A percentile compares a stretch with the other conserved stretches of the same genome.
phyloP scores from a whole-genome alignment of 2,888 invertebrate species.

The Malachius bipustulatus region DNA sequence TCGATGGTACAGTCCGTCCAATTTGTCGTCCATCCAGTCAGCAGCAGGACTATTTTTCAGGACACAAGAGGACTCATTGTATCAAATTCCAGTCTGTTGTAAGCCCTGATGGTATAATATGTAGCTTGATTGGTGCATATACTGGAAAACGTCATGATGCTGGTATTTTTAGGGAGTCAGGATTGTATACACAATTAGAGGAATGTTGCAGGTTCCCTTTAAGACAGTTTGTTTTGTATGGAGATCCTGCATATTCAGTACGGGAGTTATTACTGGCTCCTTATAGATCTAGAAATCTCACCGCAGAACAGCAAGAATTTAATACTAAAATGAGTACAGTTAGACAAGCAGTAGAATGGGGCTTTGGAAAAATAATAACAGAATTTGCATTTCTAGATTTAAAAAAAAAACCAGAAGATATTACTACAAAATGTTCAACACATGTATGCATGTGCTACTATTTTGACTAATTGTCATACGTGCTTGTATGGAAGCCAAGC shows the following conservation, averaged over 20 bases:
- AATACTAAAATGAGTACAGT: conserved; percentile 9
- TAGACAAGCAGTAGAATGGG: conserved; percentile 18
- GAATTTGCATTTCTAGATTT: conserved; percentile 12
- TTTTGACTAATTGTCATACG: conserved; percentile 8
- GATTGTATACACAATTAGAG: conserved; percentile 16
- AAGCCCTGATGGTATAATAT: conserved; percentile 18
- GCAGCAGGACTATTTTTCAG: conserved; percentile 16
- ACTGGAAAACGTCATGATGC: conserved; percentile 18
- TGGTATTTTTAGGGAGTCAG: conserved; percentile 14
- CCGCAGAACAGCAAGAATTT: conserved; percentile 7
- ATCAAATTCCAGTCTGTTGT: conserved; percentile 17
- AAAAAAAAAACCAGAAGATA: conserved; percentile 13
- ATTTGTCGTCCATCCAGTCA: conserved; percentile 16
- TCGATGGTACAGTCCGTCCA: conserved; percentile 16
- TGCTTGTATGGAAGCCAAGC: conserved; percentile 14
- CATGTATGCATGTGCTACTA: not conserved
- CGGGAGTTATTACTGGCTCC: conserved; percentile 15
- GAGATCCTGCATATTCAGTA: conserved; percentile 18
- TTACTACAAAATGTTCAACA: conserved; percentile 4
- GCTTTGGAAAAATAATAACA: conserved; percentile 18
- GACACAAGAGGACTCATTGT: conserved; percentile 16
- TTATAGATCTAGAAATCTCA: conserved; percentile 6
- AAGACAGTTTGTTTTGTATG: conserved; percentile 16
- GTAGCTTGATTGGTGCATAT: conserved; percentile 17
- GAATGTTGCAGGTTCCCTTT: conserved; percentile 11